Evolutionary conservation across 2,888 invertebrate genomes (phyloP).

Genomic region (Drosophila flavopinicola): DNA sequence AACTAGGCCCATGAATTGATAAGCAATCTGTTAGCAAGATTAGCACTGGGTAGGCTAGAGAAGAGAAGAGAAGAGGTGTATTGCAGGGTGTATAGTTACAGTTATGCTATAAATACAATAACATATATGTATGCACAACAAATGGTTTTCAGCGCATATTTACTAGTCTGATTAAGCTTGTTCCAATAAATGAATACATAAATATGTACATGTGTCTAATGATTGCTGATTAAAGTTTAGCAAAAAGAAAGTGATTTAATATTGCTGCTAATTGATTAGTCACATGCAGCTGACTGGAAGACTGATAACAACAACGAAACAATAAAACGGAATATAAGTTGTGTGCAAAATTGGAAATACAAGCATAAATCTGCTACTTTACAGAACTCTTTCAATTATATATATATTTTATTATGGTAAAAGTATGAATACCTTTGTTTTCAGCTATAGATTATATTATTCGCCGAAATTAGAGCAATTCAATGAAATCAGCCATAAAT

Average conservation of each 20-base stretch:
- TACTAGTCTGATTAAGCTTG: constrained; percentile 26
- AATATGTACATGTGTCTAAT: constrained; percentile 9
- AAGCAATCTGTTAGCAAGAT: constrained; percentile 60
- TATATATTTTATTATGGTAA: no score
- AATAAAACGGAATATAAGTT: neutral
- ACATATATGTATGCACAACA: no score
- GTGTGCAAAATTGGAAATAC: no score
- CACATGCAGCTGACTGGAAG: neutral
- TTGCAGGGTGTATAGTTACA: neutral
- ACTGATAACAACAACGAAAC: neutral
- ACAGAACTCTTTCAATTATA: no score
- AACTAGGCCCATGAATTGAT: constrained; percentile 62
- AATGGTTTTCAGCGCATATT: constrained; percentile 37
- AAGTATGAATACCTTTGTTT: no score
- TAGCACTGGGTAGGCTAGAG: constrained; percentile 12
- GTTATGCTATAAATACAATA: constrained; percentile 7
- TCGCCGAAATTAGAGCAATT: no score
- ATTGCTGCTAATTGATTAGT: neutral
- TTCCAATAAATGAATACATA: constrained; percentile 18
- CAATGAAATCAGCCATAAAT: no score
- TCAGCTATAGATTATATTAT: no score
- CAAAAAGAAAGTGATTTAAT: constrained; percentile 21
- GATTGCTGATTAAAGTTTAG: constrained; percentile 8
- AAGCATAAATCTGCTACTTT: no score
- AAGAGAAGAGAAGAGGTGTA: neutral